phyloP scores from a whole-genome alignment of 2,888 invertebrate genomes.

The Mallateleia sp. region DNA sequence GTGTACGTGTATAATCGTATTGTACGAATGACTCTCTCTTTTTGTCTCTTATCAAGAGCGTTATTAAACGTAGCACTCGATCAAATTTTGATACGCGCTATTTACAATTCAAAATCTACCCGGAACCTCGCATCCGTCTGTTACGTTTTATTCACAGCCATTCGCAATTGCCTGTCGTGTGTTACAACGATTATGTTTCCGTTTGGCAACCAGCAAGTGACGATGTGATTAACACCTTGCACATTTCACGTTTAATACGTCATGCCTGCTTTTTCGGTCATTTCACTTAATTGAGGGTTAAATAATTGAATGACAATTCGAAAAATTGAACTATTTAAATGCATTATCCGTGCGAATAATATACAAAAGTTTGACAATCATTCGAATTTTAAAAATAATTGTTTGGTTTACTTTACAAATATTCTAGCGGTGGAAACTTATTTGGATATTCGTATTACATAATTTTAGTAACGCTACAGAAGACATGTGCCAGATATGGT shows the following conservation, averaged over 20 bases:
- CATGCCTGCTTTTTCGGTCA: constrained; percentile 14
- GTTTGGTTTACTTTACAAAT: no score
- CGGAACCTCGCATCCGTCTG: constrained; percentile 44
- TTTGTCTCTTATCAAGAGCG: constrained; percentile 42
- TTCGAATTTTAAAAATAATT: no score
- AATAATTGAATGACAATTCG: not conserved
- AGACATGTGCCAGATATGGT: constrained; percentile 27
- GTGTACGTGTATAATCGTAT: constrained; percentile 19
- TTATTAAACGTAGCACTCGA: constrained; percentile 45
- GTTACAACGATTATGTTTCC: constrained; percentile 45
- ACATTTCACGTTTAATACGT: constrained; percentile 45
- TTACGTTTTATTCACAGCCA: constrained; percentile 78
- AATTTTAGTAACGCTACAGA: constrained; percentile 31
- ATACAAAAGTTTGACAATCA: not conserved
- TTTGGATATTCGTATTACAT: constrained; percentile 27
- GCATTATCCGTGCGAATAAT: not conserved
- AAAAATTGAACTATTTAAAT: not conserved
- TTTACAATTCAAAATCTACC: constrained; percentile 63
- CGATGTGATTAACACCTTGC: constrained; percentile 27
- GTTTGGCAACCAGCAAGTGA: constrained; percentile 40
- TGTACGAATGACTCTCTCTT: constrained; percentile 33
- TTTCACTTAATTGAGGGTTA: not conserved
- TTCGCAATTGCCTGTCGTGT: constrained; percentile 67
- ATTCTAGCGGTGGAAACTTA: not conserved
- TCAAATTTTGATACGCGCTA: constrained; percentile 62